Base-by-base conservation (phyloP, 1,140 invertebrate species). In the Drosophila micromelanica region DNA sequence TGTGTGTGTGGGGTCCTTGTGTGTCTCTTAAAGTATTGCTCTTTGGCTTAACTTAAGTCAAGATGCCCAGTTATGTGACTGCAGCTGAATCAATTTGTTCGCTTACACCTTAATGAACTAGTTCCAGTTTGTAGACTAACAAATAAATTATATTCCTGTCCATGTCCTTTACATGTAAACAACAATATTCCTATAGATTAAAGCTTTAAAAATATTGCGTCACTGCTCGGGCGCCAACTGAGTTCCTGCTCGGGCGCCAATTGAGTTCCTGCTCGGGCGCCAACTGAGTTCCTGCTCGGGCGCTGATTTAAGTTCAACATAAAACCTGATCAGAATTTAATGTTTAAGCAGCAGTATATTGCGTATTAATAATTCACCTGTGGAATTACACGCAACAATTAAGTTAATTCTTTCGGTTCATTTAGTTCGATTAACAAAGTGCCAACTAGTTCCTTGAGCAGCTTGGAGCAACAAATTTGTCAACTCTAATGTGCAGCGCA, bases 401-500 rank as follows among this genome's bases (percentile, higher is more conserved):
- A 0, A 52, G 32, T 35, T 35, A 32, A 9, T 27, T 23, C 15
- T 43, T 23, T 7, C 15, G 3, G 49, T 40, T 54, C 51, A 64
- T 64, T 55, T 43, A 1, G 60, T 52, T 51, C 48, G 60, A 62
- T 62, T 43, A 42, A 42, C 15, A 12, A 37, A 38, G 20, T 27
- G 15, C 27, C 2, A 61, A 54, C 60, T 48, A 38, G 42, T 70
- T 46, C 51, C n/a, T n/a, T 38, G 27, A 27, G 27, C 27, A 5
- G 13, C 32, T 23, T 37, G 30, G 12, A 37, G 54, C 27, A 13
- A 17, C 20, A 13, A 30, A 56, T 13, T 45, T 71, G 61, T 69
- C 70, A 75, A 74, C 70, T 46, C 54, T 72, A 77, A 81, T 77
- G 59, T 65, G 51, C 63, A 69, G 61, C 60, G 70, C 60, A 82